A percentile compares a stretch with the other conserved stretches of the same genome.
These are phyloP conservation scores for Actinia tenebrosa DNA, from an alignment of 64 coral and sea anemone species.

Conservation along the genomic window DNA sequence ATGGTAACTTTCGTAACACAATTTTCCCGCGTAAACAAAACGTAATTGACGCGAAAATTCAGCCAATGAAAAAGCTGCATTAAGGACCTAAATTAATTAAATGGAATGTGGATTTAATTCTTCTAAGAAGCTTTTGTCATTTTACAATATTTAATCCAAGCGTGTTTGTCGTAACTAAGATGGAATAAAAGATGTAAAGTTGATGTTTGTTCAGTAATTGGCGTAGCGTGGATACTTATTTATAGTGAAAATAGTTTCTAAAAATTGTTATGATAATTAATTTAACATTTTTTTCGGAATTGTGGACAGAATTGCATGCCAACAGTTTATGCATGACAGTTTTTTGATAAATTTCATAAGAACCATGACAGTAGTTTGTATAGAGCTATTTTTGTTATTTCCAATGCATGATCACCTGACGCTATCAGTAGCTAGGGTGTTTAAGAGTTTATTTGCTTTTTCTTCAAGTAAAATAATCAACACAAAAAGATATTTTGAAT, in stretches of 20 bases:
- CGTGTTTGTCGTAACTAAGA: constrained; percentile 1
- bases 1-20: constrained; percentile 76
- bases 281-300: no score
- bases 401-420: no score
- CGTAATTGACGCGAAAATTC: constrained; percentile 44
- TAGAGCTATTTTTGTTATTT: no score
- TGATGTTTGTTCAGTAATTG: not conserved
- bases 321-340: no score
- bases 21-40: constrained; percentile 67
- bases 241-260: not conserved
- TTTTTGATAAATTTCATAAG: no score
- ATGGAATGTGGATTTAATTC: not conserved
- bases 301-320: no score
- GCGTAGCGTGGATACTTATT: not conserved
- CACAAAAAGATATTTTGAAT: no score
- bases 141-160: constrained; percentile 5
- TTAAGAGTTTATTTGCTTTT: no score
- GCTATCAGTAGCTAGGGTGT: no score
- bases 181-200: not conserved
- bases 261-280: no score
- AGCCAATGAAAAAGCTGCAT: constrained; percentile 39
- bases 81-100: not conserved
- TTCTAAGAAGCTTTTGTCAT: constrained; percentile 2
- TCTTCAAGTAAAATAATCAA: no score
- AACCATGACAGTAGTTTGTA: no score